Evolutionary conservation across 2,113 vertebrate species (phyloP).

Genomic region (cattle (Bos taurus)): ARS-UCD2.0 NC_037337.1:48996501-48997000

Average conservation of each 20-base stretch:
- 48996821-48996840: slow-evolving; percentile 61
- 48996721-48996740: slow-evolving; percentile 53
- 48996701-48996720: slow-evolving; percentile 27
- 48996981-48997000: not conserved
- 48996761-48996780: slow-evolving; percentile 63
- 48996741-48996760: slow-evolving; percentile 52
- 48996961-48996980: not conserved
- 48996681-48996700: slow-evolving; percentile 17
- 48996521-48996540: not conserved
- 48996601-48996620: not conserved
- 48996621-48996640: not conserved
- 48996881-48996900: slow-evolving; percentile 19
- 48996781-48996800: slow-evolving; percentile 75
- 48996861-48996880: slow-evolving; percentile 50
- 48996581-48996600: not conserved
- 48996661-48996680: not conserved
- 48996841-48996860: slow-evolving; percentile 58
- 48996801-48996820: slow-evolving; percentile 70
- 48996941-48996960: not conserved
- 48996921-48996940: not conserved
- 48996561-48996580: not conserved
- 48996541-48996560: not conserved
- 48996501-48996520: not conserved
- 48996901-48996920: not conserved
- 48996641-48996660: slow-evolving; percentile 27